Conservation (phyloP, 1,140 invertebrate species). For the Habropoda laboriosa region DNA sequence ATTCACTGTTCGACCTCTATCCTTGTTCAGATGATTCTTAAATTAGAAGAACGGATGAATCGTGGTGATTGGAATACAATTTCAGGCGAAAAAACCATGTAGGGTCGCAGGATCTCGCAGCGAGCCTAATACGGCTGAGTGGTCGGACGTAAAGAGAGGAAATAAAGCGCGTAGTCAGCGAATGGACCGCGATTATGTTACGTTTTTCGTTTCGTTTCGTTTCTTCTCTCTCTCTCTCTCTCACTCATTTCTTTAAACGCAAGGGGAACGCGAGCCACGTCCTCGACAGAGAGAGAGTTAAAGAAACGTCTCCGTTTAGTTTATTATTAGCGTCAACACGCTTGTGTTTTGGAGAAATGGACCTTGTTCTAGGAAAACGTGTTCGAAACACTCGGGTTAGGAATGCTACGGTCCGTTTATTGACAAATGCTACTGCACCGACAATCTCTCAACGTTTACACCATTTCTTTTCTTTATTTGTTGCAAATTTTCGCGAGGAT, state of each 20-base stretch:
- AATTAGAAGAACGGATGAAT: background rate
- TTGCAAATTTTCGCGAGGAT: no score
- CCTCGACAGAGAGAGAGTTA: conserved; percentile 22
- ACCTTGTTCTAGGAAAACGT: background rate
- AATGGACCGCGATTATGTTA: conserved; percentile 30
- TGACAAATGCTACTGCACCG: background rate
- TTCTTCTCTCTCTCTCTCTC: background rate
- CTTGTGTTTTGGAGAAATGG: conserved; percentile 44
- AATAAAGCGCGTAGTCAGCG: conserved; percentile 5
- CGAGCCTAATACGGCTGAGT: conserved; percentile 32
- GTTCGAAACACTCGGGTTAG: background rate
- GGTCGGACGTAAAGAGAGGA: background rate
- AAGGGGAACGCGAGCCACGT: conserved; percentile 8
- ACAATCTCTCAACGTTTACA: no score
- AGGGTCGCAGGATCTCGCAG: background rate
- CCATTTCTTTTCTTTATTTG: no score
- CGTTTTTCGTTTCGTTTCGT: conserved; percentile 24
- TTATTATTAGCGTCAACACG: conserved; percentile 52
- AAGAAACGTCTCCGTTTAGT: conserved; percentile 32
- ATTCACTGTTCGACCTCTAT: background rate
- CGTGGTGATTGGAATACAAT: background rate
- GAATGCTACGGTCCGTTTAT: no score
- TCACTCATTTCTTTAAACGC: background rate
- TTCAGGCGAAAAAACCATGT: background rate
- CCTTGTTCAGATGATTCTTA: background rate